A percentile compares a stretch with the other conserved stretches of the same genome.
Evolutionary conservation across 2,888 invertebrate species (phyloP).

Genomic region (Troides helena): DNA sequence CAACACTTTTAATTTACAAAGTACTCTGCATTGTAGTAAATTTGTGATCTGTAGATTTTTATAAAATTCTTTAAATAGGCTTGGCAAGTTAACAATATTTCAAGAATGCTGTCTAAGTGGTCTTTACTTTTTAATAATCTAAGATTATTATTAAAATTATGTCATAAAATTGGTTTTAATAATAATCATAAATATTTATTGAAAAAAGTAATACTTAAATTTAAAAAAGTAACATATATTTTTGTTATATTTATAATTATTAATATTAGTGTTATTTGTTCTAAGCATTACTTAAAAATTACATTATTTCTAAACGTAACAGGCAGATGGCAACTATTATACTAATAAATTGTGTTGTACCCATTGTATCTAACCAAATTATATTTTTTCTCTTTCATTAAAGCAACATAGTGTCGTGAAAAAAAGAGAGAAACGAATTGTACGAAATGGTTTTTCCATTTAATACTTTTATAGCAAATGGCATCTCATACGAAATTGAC

Average conservation of each 20-base stretch:
- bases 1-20: too few species aligned
- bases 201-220: too few species aligned
- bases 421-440: not conserved
- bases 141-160: too few species aligned
- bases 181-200: too few species aligned
- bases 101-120: too few species aligned
- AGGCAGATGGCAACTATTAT: slow-evolving; percentile 8
- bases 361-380: not conserved
- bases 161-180: too few species aligned
- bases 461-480: slow-evolving; percentile 50
- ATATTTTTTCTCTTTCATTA: slow-evolving; percentile 1
- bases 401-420: not conserved
- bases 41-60: too few species aligned
- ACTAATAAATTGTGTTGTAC: not conserved
- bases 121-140: too few species aligned
- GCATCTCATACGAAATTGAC: slow-evolving; percentile 55
- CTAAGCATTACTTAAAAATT: not conserved
- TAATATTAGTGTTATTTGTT: not conserved
- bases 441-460: slow-evolving; percentile 25
- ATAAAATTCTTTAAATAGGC: too few species aligned
- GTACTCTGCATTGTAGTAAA: too few species aligned
- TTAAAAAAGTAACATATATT: not conserved
- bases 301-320: slow-evolving; percentile 9
- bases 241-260: not conserved
- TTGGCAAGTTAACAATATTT: too few species aligned